Evolutionary conservation across 2,797 vertebrate genomes (phyloP).

Genomic region (Coregonus suidteri): DNA sequence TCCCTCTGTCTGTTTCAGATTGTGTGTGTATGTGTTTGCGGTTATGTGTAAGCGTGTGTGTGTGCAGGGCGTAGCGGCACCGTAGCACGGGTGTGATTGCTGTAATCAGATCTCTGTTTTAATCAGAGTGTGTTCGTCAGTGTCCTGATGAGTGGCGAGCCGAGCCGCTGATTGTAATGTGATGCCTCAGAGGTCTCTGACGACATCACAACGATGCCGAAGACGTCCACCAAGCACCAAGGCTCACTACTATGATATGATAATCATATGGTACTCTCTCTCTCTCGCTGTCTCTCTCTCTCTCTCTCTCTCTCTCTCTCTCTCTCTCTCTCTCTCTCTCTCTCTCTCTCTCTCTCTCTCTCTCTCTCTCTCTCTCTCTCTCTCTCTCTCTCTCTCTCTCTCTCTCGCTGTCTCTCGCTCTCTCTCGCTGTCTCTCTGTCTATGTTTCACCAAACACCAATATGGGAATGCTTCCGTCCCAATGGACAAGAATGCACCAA

Average conservation of each 20-base stretch:
- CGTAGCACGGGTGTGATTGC: slow-evolving; percentile 78
- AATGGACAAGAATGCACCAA: slow-evolving; percentile 45
- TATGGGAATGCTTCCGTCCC: slow-evolving; percentile 45
- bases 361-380: neutral
- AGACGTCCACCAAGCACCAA: neutral
- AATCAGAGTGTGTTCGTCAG: slow-evolving; percentile 84
- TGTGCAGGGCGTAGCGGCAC: slow-evolving; percentile 58
- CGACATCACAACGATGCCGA: neutral
- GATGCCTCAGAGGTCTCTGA: slow-evolving; percentile 58
- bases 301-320: neutral
- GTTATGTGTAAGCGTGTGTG: slow-evolving; percentile 29
- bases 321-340: neutral
- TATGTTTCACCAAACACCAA: neutral
- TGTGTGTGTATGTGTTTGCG: slow-evolving; percentile 20
- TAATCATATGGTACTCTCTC: slow-evolving; percentile 46
- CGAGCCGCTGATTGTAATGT: slow-evolving; percentile 80
- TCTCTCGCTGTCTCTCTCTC: neutral
- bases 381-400: neutral
- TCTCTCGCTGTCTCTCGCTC: slow-evolving; percentile 5
- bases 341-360: neutral
- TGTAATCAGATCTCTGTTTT: slow-evolving; percentile 81
- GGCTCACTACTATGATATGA: slow-evolving; percentile 12
- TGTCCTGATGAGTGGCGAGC: slow-evolving; percentile 74
- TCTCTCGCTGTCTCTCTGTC: neutral
- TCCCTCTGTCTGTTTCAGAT: neutral